These are phyloP conservation scores for Elegia similella DNA, from an alignment of 2,888 invertebrate species.

Conservation along the genomic window DNA sequence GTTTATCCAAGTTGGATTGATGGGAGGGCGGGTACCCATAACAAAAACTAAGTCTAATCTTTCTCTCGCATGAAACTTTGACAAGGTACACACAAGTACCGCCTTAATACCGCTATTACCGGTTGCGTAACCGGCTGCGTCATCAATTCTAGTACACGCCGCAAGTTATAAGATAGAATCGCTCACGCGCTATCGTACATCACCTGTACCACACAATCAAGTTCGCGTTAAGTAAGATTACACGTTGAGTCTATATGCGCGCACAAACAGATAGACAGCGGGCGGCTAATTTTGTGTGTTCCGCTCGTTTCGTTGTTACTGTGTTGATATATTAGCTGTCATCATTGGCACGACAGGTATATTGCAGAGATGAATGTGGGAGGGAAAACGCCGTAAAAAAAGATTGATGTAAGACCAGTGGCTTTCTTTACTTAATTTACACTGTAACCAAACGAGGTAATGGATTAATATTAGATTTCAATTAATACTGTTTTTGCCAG, in stretches of 20 bases:
- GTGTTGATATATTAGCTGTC: constrained; percentile 41
- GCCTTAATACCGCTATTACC: no score
- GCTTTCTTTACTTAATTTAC: neutral
- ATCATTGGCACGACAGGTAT: constrained; percentile 31
- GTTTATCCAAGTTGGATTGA: no score
- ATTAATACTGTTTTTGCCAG: no score
- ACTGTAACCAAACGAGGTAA: no score
- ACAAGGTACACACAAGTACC: no score
- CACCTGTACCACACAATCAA: constrained; percentile 16
- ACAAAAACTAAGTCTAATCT: no score
- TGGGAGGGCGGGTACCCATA: no score
- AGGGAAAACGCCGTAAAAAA: constrained; percentile 10
- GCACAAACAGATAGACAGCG: constrained; percentile 53
- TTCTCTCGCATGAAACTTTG: no score
- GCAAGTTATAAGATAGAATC: constrained; percentile 26
- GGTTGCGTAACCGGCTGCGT: no score
- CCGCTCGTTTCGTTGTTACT: constrained; percentile 46
- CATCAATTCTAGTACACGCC: no score
- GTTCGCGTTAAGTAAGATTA: constrained; percentile 54
- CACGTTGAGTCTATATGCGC: constrained; percentile 53
- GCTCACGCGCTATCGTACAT: neutral
- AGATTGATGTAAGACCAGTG: neutral
- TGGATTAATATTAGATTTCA: no score
- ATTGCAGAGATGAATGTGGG: constrained; percentile 1
- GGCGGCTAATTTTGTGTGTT: constrained; percentile 66